Base-by-base conservation (phyloP, 2,888 invertebrate species). In the Catocala sponsa region DNA sequence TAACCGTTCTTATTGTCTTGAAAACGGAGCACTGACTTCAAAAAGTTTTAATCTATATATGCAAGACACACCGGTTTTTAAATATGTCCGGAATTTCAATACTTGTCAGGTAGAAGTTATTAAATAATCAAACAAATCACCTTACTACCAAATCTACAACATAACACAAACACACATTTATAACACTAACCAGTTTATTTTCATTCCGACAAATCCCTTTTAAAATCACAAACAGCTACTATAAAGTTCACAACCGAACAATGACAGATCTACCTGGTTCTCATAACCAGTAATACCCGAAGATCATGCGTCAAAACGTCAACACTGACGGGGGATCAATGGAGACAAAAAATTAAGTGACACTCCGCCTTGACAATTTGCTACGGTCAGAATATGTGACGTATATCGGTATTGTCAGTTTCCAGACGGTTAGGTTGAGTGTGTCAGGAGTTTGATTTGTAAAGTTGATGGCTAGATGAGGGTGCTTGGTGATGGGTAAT, bases 301-400 rank as follows among this genome's bases (percentile, higher is more conserved):
- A 83, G 82, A 85, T 85, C 86, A 86, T 86, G 84, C 86, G 86
- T 90, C 90, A 90, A 88, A 82, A 79, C 84, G 89, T 88, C 90
- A 90, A 81, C 86, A 54, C 70, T 83, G 88, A 88, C 86, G 75
- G 82, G 85, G 87, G 86, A 76, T 74, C 75, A 78, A 78, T 76
- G 64, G 71, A 63, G 68, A 72, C 48, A 70, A 81, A 84, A 86
- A 78, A 87, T 85, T 80, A 80, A 78, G 59, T 76, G 77, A 74
- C 68, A 72, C 61, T 69, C 81, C 83, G 85, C 85, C 85, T 83
- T 84, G 86, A 87, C 88, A 88, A 90, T 90, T 89, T 88, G 89
- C 86, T 87, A 68, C 83, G 86, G 82, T 81, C 81, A 75, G 70
- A 83, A 83, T 72, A 81, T 76, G 80, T 86, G 87, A 85, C 83